Evolutionary conservation across 2,113 vertebrate species (phyloP).

Genomic region (Dendrocopos noguchii): DNA sequence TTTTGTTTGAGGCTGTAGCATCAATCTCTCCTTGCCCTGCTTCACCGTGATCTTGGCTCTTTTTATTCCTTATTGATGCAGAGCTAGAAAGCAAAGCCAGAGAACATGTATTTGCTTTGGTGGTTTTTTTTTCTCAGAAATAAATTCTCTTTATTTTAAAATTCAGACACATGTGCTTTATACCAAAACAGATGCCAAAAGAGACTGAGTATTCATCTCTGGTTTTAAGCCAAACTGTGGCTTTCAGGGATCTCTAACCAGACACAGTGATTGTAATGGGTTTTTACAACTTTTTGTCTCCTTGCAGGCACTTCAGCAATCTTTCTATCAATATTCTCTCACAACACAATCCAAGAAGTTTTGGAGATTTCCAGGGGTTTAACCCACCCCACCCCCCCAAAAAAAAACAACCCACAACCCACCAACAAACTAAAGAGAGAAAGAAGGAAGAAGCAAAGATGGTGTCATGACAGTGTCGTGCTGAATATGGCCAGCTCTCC

Average conservation of each 20-base stretch:
- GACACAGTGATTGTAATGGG: background rate
- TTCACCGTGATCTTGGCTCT: background rate
- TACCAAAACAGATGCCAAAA: background rate
- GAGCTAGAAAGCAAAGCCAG: conserved; percentile 1
- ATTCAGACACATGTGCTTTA: background rate
- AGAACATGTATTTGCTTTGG: background rate
- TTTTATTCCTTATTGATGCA: background rate
- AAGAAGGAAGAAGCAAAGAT: background rate
- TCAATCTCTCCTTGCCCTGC: background rate
- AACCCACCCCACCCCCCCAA: background rate
- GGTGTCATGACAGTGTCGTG: background rate
- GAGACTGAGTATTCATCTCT: background rate
- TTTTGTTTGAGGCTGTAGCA: background rate
- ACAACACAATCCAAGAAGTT: background rate
- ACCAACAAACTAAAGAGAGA: background rate
- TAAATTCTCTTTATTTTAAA: conserved; percentile 60
- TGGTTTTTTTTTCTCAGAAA: background rate
- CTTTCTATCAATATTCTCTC: background rate
- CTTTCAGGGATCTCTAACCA: background rate
- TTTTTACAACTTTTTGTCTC: background rate
- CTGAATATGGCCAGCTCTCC: background rate
- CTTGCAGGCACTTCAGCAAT: background rate
- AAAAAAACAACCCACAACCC: background rate
- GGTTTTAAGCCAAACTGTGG: background rate
- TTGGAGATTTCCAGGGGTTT: background rate